Evolutionary conservation across 2,888 invertebrate species (phyloP).

Genomic region (Graphium colonna): DNA sequence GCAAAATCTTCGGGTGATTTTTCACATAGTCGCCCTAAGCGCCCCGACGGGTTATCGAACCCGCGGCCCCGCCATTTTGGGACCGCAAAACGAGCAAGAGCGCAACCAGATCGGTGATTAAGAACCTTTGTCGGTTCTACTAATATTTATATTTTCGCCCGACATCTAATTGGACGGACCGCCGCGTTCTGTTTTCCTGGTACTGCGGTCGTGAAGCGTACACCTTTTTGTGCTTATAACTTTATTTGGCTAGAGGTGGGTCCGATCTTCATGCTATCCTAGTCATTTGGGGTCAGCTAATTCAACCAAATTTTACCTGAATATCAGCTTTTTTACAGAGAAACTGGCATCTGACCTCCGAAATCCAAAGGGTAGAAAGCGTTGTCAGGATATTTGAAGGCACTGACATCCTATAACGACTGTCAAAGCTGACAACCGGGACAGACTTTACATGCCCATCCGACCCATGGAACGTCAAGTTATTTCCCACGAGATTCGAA

Average conservation of each 20-base stretch:
- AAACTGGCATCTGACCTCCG: no score
- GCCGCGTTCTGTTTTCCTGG: constrained; percentile 75
- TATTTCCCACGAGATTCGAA: no score
- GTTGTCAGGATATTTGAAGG: no score
- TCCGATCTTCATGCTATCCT: no score
- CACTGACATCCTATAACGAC: no score
- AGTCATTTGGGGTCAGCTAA: no score
- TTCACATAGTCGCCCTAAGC: constrained; percentile 79
- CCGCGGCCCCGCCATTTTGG: constrained; percentile 77
- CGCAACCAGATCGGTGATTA: constrained; percentile 76
- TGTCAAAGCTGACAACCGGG: no score
- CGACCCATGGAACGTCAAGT: no score
- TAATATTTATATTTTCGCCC: constrained; percentile 80
- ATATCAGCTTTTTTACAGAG: no score
- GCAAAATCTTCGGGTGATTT: constrained; percentile 71
- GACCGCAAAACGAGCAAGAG: constrained; percentile 79
- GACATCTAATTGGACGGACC: constrained; percentile 78
- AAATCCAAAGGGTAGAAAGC: no score
- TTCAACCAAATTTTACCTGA: no score
- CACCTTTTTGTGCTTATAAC: constrained; percentile 63
- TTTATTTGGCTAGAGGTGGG: constrained; percentile 55
- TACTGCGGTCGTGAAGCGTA: constrained; percentile 67
- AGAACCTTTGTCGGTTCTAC: constrained; percentile 81
- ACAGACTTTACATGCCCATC: no score
- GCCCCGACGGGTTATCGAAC: constrained; percentile 72